Conservation (phyloP, 2,888 invertebrate species). For the Chrysolina oricalcia region DNA sequence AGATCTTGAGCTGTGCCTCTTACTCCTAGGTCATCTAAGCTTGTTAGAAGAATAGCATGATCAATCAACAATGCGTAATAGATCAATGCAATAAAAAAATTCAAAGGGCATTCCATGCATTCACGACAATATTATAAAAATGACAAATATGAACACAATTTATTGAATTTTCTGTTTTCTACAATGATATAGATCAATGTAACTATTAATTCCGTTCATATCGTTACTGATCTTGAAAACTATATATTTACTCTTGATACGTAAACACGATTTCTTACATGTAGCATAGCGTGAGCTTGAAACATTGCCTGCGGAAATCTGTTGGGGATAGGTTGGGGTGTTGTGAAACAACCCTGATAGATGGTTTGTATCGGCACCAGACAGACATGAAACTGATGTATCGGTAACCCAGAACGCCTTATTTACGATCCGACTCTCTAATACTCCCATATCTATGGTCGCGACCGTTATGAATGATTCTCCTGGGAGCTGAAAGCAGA, state of each 20-base stretch:
- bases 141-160: too few species aligned
- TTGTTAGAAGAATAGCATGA: too few species aligned
- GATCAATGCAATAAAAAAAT: too few species aligned
- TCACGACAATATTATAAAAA: too few species aligned
- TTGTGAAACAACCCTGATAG: conserved; percentile 56
- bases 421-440: conserved; percentile 66
- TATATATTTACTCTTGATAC: neutral
- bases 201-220: conserved; percentile 1
- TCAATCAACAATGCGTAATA: too few species aligned
- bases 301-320: conserved; percentile 36
- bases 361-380: conserved; percentile 70
- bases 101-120: too few species aligned
- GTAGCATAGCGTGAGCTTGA: conserved; percentile 29
- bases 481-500: conserved; percentile 55
- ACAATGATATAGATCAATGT: neutral
- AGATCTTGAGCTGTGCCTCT: too few species aligned
- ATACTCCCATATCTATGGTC: conserved; percentile 66
- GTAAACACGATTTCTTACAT: conserved; percentile 25
- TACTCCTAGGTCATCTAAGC: too few species aligned
- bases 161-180: neutral
- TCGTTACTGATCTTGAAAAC: neutral
- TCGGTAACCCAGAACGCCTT: conserved; percentile 63
- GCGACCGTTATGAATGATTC: conserved; percentile 67
- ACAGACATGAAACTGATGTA: conserved; percentile 67
- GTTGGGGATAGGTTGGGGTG: conserved; percentile 47